Percentiles rank a stretch among this genome's conserved stretches.
phyloP scores from a whole-genome alignment of 2,888 invertebrate genomes.

The Neuroscelio doddi region DNA sequence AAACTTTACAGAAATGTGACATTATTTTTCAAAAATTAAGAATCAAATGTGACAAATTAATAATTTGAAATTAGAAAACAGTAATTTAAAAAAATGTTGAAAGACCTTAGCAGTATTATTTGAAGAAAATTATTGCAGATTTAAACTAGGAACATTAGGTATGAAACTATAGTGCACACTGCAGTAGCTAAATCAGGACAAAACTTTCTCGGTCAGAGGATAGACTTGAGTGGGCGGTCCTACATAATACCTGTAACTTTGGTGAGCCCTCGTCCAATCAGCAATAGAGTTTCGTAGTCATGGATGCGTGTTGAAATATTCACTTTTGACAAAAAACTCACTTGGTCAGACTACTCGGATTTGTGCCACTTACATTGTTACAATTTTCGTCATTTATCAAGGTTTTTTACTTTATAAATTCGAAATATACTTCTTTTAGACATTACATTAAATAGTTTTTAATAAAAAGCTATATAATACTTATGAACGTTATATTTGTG shows the following conservation, averaged over 20 bases:
- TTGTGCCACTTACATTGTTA: constrained; percentile 53
- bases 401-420: constrained; percentile 4
- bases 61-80: neutral
- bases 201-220: constrained; percentile 61
- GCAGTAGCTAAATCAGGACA: constrained; percentile 51
- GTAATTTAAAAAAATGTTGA: no score
- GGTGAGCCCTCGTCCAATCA: constrained; percentile 65
- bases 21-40: constrained; percentile 1
- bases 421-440: no score
- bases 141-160: constrained; percentile 28
- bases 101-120: neutral
- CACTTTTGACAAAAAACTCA: constrained; percentile 56
- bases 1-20: neutral
- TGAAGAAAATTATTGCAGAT: constrained; percentile 18
- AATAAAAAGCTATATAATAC: no score
- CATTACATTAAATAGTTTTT: no score
- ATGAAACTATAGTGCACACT: constrained; percentile 22
- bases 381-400: constrained; percentile 49
- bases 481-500: no score
- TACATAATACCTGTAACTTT: constrained; percentile 66
- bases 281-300: constrained; percentile 35
- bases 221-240: constrained; percentile 62
- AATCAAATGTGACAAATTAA: neutral
- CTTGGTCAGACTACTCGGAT: constrained; percentile 47
- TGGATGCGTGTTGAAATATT: constrained; percentile 48